Conservation (phyloP, 1,140 invertebrate species). For the Phocides pigmalion region DNA sequence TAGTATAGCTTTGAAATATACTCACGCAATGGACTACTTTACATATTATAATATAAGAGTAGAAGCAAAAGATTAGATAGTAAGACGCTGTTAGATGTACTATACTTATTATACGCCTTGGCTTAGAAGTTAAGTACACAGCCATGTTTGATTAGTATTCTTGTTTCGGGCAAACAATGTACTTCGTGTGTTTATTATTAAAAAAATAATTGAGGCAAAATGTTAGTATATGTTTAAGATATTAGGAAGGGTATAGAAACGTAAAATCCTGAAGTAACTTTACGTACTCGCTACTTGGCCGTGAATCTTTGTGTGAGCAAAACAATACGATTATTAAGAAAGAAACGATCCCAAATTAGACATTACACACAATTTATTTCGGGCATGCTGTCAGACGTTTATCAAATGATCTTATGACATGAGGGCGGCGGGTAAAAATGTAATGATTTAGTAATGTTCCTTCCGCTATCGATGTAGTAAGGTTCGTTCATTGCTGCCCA, state of each 20-base stretch:
- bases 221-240: no score
- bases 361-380: constrained; percentile 58
- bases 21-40: constrained; percentile 17
- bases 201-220: no score
- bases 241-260: no score
- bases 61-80: background rate
- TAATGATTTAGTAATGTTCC: constrained; percentile 40
- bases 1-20: constrained; percentile 23
- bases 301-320: constrained; percentile 11
- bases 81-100: background rate
- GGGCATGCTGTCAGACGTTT: constrained; percentile 50
- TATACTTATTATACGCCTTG: background rate
- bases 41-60: constrained; percentile 9
- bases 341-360: constrained; percentile 37
- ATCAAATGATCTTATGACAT: constrained; percentile 64
- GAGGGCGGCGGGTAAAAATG: constrained; percentile 40
- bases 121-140: no score
- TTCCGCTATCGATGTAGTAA: no score
- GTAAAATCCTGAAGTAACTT: no score
- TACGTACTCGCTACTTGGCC: background rate
- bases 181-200: no score
- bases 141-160: no score
- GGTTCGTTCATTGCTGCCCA: no score
- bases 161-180: no score
- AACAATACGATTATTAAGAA: constrained; percentile 13